A percentile compares a stretch with the other conserved stretches of the same genome.
phyloP scores from a whole-genome alignment of 2,113 vertebrate species.

The Phasianus colchicus region DNA sequence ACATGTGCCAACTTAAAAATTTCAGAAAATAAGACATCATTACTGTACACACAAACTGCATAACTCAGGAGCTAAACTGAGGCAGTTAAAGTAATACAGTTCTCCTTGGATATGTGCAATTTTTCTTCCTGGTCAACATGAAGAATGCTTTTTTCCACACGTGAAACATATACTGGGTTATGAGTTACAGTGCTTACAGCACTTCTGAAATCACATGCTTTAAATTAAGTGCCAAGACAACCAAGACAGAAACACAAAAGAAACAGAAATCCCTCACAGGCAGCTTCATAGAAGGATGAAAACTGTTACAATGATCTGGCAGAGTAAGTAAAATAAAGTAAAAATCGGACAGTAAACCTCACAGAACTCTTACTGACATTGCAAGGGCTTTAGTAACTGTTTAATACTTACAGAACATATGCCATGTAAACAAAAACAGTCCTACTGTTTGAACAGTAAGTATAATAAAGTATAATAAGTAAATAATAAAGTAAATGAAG shows the following conservation, averaged over 20 bases:
- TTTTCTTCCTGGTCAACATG: neutral
- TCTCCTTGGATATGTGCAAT: neutral
- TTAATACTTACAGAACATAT: neutral
- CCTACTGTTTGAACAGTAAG: too few species aligned
- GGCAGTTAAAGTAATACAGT: neutral
- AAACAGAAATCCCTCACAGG: neutral
- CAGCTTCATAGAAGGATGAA: neutral
- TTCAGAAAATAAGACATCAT: neutral
- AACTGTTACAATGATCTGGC: neutral
- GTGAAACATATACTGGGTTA: neutral
- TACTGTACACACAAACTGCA: neutral
- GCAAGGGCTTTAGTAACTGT: neutral
- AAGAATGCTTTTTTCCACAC: neutral
- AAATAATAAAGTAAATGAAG: too few species aligned
- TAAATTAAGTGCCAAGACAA: slow-evolving; percentile 2
- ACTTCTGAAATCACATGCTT: neutral
- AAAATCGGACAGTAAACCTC: neutral
- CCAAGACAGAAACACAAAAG: neutral
- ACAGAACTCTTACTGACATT: neutral
- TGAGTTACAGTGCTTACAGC: neutral
- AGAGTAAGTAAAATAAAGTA: neutral
- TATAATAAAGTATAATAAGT: too few species aligned
- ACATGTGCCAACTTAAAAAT: neutral
- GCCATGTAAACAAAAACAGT: neutral
- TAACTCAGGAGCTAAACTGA: neutral